A percentile compares a stretch with the other conserved stretches of the same genome.
These are phyloP conservation scores for Aspiorhynchus laticeps DNA, from an alignment of 2,113 vertebrate genomes.

Conservation along the genomic window DNA sequence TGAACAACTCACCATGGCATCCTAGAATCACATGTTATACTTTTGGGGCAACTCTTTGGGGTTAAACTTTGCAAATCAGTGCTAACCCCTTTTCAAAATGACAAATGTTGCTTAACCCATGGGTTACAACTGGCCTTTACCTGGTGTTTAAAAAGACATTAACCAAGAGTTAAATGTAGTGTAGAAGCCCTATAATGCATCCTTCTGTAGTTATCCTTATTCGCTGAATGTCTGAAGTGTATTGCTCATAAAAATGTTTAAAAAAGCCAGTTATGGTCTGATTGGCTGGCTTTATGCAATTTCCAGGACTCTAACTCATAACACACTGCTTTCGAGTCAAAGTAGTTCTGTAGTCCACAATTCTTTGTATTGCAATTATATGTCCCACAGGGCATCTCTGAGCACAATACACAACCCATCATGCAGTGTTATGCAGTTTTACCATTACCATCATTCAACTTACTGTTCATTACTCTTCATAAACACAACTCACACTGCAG, in stretches of 20 bases:
- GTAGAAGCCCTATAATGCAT: not conserved
- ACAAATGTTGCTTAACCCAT: not conserved
- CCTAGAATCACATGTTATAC: not conserved
- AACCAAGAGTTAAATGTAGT: not conserved
- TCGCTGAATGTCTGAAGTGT: not conserved
- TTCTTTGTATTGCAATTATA: constrained; percentile 15
- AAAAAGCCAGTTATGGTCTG: not conserved
- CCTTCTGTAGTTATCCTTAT: not conserved
- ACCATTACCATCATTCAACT: constrained; percentile 14
- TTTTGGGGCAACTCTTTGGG: not conserved
- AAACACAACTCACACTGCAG: not conserved
- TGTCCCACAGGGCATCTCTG: not conserved
- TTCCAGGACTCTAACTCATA: not conserved
- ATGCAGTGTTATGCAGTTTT: not conserved
- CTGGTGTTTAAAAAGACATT: constrained; percentile 7
- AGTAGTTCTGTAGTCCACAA: constrained; percentile 18
- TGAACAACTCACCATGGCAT: not conserved
- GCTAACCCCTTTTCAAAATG: not conserved
- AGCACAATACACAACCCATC: constrained; percentile 16
- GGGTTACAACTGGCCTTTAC: not conserved
- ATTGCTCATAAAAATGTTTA: not conserved
- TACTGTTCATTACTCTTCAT: constrained; percentile 28
- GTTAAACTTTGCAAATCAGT: not conserved
- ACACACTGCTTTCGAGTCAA: not conserved
- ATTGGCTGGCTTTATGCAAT: constrained; percentile 2